These are phyloP conservation scores for Patella depressa DNA, from an alignment of 2,888 invertebrate genomes.

Conservation along the genomic window DNA sequence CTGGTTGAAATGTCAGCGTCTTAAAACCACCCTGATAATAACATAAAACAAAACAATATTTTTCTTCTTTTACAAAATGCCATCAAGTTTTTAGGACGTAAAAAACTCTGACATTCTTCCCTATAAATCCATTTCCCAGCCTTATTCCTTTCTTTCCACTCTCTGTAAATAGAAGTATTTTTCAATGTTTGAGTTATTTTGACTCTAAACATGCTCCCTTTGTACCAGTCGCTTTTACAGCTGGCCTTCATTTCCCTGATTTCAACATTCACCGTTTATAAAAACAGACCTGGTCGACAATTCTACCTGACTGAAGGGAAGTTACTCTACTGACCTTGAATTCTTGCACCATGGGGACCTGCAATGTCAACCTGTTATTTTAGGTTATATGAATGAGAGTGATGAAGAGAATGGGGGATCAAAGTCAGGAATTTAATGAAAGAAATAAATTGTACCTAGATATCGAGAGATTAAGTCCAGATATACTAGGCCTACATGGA, in stretches of 20 bases:
- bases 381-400: too few species aligned
- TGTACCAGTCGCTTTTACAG: constrained; percentile 12
- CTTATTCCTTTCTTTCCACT: not conserved
- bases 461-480: too few species aligned
- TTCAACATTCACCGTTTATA: constrained; percentile 16
- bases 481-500: too few species aligned
- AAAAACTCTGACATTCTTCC: not conserved
- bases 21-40: too few species aligned
- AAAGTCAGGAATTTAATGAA: too few species aligned
- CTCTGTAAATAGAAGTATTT: too few species aligned
- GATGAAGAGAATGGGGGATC: too few species aligned
- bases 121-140: not conserved
- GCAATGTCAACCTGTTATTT: too few species aligned
- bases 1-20: too few species aligned
- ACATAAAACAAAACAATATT: too few species aligned
- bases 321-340: constrained; percentile 12
- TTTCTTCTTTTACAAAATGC: not conserved
- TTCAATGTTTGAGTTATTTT: constrained; percentile 15
- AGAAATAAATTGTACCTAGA: too few species aligned
- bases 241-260: constrained; percentile 16
- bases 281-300: constrained; percentile 1
- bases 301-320: constrained; percentile 8
- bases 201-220: constrained; percentile 18
- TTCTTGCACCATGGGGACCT: too few species aligned
- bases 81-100: not conserved